A percentile compares a stretch with the other conserved stretches of the same genome.
Evolutionary conservation across 1,140 invertebrate genomes (phyloP).

Genomic region (Argopecten irradians): DNA sequence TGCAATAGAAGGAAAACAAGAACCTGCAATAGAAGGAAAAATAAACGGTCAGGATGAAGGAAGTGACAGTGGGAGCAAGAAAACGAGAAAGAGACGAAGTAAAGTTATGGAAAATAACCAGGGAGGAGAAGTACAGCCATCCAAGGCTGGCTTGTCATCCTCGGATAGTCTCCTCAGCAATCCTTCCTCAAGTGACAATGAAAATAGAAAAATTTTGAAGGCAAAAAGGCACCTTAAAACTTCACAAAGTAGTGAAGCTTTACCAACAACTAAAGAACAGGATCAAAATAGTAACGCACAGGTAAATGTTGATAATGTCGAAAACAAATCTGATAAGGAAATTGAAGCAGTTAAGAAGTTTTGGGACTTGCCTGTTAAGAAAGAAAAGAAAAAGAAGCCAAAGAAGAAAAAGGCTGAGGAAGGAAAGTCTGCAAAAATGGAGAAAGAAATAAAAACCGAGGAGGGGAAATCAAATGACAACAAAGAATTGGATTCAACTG

Average conservation of each 20-base stretch:
- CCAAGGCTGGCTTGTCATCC: background rate
- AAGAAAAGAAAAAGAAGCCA: conserved; percentile 26
- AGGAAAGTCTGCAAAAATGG: background rate
- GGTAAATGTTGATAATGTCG: background rate
- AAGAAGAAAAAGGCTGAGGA: conserved; percentile 6
- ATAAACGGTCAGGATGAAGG: background rate
- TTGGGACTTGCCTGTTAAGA: conserved; percentile 30
- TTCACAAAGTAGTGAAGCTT: background rate
- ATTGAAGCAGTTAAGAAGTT: conserved; percentile 24
- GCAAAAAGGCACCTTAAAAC: background rate
- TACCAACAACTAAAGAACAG: background rate
- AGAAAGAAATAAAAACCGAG: background rate
- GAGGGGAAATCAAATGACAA: background rate
- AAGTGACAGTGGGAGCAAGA: background rate
- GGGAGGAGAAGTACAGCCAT: background rate
- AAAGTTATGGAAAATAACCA: conserved; percentile 20
- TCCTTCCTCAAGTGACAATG: background rate
- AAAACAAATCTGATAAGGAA: background rate
- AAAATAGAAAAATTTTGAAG: conserved; percentile 12
- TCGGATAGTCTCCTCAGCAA: background rate
- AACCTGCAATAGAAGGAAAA: background rate
- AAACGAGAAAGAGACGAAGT: background rate
- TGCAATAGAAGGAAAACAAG: too few relatives aligned
- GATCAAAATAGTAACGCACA: background rate
- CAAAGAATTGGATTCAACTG: background rate